Evolutionary conservation across 2,797 vertebrate species (phyloP).

Genomic region (Cacajao melanocephalus): DNA sequence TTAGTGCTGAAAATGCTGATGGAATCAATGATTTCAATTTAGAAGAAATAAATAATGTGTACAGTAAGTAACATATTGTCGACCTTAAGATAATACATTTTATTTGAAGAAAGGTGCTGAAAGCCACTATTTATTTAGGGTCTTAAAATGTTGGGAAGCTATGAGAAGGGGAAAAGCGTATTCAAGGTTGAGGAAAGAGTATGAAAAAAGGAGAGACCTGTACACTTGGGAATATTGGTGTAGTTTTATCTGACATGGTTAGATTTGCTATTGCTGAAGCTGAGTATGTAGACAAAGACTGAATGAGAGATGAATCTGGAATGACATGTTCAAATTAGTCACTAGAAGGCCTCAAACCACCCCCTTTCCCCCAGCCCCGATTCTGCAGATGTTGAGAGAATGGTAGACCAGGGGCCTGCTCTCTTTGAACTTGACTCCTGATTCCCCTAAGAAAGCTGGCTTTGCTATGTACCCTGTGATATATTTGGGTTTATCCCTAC

Average conservation of each 20-base stretch:
- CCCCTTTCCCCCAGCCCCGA: rapidly evolving
- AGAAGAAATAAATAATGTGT: not conserved
- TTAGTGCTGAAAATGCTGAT: not conserved
- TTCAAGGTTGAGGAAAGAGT: not conserved
- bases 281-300: not conserved
- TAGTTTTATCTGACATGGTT: not conserved
- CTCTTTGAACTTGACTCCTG: not conserved
- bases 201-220: not conserved
- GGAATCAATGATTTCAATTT: not conserved
- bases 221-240: not conserved
- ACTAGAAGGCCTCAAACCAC: not conserved
- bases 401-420: not conserved
- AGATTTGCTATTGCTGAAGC: not conserved
- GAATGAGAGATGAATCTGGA: not conserved
- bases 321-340: not conserved
- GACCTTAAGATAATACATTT: not conserved
- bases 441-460: not conserved
- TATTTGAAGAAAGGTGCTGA: not conserved
- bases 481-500: not conserved
- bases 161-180: not conserved
- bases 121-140: not conserved
- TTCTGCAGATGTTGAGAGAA: not conserved
- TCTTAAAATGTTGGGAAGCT: constrained; percentile 4
- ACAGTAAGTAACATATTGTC: not conserved
- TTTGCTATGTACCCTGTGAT: not conserved